Conservation (phyloP, 2,797 vertebrate species). For the Mormyrops attenuatus region DNA sequence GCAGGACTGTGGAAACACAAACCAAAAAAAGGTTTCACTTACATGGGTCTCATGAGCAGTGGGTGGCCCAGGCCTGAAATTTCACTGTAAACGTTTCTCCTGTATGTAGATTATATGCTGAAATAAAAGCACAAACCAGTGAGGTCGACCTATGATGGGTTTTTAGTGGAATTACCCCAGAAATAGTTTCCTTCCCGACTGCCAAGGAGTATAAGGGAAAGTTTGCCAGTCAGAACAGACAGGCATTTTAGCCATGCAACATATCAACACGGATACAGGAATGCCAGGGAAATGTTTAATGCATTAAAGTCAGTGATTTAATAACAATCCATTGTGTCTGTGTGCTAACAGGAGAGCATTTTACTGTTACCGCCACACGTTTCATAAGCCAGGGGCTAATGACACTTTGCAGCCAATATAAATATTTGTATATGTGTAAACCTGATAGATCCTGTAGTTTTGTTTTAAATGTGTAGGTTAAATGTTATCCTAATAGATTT, state of each 20-base stretch:
- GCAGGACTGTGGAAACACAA: neutral
- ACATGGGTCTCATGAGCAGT: neutral
- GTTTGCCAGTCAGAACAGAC: neutral
- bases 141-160: neutral
- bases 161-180: neutral
- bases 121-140: neutral
- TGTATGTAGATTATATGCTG: neutral
- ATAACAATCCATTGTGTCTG: neutral
- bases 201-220: neutral
- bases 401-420: neutral
- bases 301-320: neutral
- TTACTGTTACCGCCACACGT: neutral
- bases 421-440: conserved; percentile 10
- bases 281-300: neutral
- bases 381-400: neutral
- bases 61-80: neutral
- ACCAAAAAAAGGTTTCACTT: neutral
- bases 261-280: neutral
- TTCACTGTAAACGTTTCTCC: neutral
- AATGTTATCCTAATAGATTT: neutral
- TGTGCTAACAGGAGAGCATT: neutral
- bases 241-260: neutral
- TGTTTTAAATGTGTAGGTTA: neutral
- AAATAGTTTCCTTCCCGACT: neutral
- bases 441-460: neutral